A percentile compares a stretch with the other conserved stretches of the same genome.
Conservation (phyloP, 2,113 vertebrate genomes). For the Paraplagusia blochii region DNA sequence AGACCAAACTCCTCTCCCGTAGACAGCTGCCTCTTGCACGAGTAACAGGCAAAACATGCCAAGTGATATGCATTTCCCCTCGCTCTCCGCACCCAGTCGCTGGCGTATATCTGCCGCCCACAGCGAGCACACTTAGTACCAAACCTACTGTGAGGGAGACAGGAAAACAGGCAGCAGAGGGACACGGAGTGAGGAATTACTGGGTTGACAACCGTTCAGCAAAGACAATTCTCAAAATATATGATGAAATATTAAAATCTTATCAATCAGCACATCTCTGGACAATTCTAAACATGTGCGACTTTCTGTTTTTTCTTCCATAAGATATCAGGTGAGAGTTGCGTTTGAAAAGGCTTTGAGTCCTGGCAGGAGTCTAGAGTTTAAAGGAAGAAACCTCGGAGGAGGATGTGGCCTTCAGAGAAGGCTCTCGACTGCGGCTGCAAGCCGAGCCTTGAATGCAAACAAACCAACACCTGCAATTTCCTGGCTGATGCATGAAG, state of each 20-base stretch:
- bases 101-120: conserved; percentile 95
- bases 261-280: conserved; percentile 2
- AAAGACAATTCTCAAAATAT: conserved; percentile 3
- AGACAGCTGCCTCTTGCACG: conserved; percentile 95
- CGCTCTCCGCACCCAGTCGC: conserved; percentile 95
- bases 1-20: conserved; percentile 96
- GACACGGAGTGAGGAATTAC: conserved; percentile 27
- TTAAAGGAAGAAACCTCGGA: conserved; percentile 53
- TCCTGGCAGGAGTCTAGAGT: conserved; percentile 43
- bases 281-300: conserved; percentile 5
- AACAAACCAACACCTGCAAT: conserved; percentile 76
- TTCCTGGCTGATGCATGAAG: conserved; percentile 69
- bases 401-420: conserved; percentile 59
- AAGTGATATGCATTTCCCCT: conserved; percentile 95
- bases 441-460: conserved; percentile 66
- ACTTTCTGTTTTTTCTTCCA: conserved; percentile 1
- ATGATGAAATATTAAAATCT: conserved; percentile 10
- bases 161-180: conserved; percentile 20
- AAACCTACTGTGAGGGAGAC: conserved; percentile 86
- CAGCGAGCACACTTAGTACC: conserved; percentile 97
- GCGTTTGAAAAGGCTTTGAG: conserved; percentile 18
- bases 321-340: conserved; percentile 10
- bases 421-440: conserved; percentile 56
- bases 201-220: neutral
- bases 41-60: conserved; percentile 97